Percentiles rank a stretch among this genome's conserved stretches.
These are phyloP conservation scores for Mantis religiosa DNA, from an alignment of 2,888 invertebrate species.

Conservation along the genomic window DNA sequence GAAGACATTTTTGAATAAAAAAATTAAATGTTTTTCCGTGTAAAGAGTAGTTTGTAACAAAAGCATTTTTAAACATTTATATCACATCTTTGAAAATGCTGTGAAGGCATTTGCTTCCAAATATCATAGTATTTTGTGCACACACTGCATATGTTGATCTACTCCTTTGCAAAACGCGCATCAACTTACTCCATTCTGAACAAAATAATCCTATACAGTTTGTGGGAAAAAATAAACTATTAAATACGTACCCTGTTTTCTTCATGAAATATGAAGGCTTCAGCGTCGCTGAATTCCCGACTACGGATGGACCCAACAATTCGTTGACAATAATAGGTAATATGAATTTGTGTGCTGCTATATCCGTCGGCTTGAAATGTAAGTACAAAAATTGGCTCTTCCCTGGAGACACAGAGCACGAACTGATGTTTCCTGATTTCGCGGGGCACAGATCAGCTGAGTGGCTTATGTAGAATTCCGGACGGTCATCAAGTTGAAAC, in stretches of 20 bases:
- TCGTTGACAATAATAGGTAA: slow-evolving; percentile 57
- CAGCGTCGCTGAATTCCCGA: slow-evolving; percentile 36
- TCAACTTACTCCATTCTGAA: too few relatives aligned
- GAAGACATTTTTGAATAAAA: too few relatives aligned
- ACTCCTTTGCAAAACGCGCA: too few relatives aligned
- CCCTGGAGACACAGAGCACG: slow-evolving; percentile 19
- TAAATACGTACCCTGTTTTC: background rate
- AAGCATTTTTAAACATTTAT: too few relatives aligned
- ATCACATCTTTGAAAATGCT: too few relatives aligned
- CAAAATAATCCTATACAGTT: too few relatives aligned
- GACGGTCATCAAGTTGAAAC: slow-evolving; percentile 40
- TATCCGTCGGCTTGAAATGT: slow-evolving; percentile 44
- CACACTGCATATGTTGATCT: too few relatives aligned
- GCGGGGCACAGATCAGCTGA: background rate
- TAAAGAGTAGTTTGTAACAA: too few relatives aligned
- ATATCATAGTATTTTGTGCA: too few relatives aligned
- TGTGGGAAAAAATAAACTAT: background rate
- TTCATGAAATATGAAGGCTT: slow-evolving; percentile 33
- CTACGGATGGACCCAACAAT: slow-evolving; percentile 53
- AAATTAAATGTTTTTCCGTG: too few relatives aligned
- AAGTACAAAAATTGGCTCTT: slow-evolving; percentile 40
- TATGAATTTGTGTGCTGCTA: slow-evolving; percentile 53
- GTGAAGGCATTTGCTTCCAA: too few relatives aligned
- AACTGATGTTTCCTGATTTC: background rate
- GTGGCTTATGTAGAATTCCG: slow-evolving; percentile 41